Evolutionary conservation across 2,113 vertebrate genomes (phyloP).

Genomic region (Sardina pilchardus): DNA sequence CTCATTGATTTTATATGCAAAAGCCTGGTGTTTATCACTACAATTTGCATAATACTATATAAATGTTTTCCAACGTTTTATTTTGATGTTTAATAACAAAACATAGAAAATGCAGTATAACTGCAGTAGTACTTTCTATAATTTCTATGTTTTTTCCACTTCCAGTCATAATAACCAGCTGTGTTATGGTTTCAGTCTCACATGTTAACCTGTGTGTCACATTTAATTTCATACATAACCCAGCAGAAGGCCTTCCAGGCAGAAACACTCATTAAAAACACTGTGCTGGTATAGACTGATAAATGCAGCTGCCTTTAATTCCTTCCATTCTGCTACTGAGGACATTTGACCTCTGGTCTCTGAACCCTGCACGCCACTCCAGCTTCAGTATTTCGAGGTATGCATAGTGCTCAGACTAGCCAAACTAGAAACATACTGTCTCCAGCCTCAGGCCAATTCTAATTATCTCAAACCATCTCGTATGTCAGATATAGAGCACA

Average conservation of each 20-base stretch:
- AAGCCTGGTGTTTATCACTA: no score
- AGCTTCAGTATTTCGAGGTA: background rate
- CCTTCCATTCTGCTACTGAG: background rate
- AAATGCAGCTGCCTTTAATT: background rate
- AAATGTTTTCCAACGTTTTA: no score
- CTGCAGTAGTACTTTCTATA: no score
- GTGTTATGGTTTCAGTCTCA: background rate
- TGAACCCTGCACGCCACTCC: background rate
- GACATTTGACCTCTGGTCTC: background rate
- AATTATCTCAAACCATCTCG: background rate
- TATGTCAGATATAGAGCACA: background rate
- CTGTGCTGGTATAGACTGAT: background rate
- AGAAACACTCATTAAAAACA: constrained; percentile 4
- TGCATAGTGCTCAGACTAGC: background rate
- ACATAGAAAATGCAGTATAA: no score
- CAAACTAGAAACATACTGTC: background rate
- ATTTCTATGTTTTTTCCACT: no score
- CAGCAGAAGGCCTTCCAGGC: background rate
- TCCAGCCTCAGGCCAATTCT: background rate
- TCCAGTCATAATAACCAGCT: background rate
- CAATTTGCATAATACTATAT: no score
- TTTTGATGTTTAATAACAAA: no score
- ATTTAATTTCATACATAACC: background rate
- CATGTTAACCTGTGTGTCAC: background rate
- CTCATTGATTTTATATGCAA: background rate